Evolutionary conservation across 2,113 vertebrate genomes (phyloP), one percentile per base, ranked within the genome.

Genomic region (Telmatochromis sp.): DNA sequence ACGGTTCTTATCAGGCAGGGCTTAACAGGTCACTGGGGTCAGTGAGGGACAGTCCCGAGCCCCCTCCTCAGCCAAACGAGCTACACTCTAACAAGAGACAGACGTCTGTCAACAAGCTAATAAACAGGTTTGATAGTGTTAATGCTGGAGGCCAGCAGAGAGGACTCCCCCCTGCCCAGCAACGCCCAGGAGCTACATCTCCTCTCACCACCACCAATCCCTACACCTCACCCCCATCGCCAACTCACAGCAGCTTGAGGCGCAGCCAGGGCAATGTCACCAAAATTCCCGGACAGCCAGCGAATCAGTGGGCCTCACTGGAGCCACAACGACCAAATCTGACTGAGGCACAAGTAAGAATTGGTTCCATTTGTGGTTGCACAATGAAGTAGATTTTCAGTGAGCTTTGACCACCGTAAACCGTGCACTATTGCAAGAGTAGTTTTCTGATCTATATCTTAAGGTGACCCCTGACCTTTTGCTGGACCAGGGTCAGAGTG

Each of bases 401-500:
- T 75, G 7, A 28, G 47, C 49, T 80, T 37, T 17, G 51, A 60
- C 84, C 60, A 54, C 45, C 4, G 33, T 73, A 47, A 45, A 54
- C 85, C 83, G 86, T 85, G 82, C 88, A 54, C 73, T 60, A 84
- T 89, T 88, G 90, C 90, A 87, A 90, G 86, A 89, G 54, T 21
- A 17, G 86, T 90, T 87, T 90, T 94, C 86, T 81, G 80, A 87
- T 93, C 95, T 96, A 75, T 95, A 89, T 93, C 86, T 97, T 60
- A 98, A 99, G 96, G 97, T 97, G 84, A 98, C 98, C 31, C 98
- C 98, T 49, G 98, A 99, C 95, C 97, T 99, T 88, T 96, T 99
- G 92, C 96, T 97, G 91, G 98, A 98, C 91, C 98, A 99, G 96
- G 96, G 93, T 92, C 97, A 97, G 91, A 91, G 96, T 19, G 73